phyloP scores from a whole-genome alignment of 1,140 invertebrate species.

The Maconellicoccus hirsutus region DNA sequence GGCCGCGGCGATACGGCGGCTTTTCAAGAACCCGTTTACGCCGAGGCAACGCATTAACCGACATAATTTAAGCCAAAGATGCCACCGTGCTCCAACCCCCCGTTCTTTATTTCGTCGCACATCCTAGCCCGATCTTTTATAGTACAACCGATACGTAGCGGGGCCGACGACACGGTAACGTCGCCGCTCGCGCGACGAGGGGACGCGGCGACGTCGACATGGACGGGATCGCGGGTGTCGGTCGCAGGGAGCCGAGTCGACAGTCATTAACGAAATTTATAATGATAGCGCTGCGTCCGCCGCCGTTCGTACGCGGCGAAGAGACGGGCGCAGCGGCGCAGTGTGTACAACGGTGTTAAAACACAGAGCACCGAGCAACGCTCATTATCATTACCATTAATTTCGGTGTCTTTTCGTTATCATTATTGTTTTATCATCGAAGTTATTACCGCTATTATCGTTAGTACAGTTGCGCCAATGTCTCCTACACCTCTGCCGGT shows the following conservation, averaged over 20 bases:
- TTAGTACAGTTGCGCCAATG: constrained; percentile 12
- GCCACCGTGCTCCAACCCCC: not conserved
- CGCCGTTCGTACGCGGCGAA: not conserved
- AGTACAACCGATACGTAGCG: no score
- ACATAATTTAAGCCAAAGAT: constrained; percentile 21
- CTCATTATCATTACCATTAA: constrained; percentile 22
- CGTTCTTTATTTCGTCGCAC: not conserved
- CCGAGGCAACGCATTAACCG: constrained; percentile 12
- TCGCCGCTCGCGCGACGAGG: no score
- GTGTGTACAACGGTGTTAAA: constrained; percentile 12
- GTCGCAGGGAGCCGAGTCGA: not conserved
- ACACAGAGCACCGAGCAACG: constrained; percentile 19
- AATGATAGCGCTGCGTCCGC: constrained; percentile 7
- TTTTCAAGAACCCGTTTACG: constrained; percentile 21
- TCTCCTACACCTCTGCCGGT: no score
- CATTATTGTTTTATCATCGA: constrained; percentile 22
- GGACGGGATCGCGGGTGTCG: no score
- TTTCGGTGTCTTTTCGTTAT: constrained; percentile 21
- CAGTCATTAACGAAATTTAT: constrained; percentile 22
- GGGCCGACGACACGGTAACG: no score
- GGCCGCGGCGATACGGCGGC: not conserved
- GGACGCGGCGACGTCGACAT: no score
- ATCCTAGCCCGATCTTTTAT: no score
- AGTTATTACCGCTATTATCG: constrained; percentile 22
- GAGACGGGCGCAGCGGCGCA: not conserved